Conservation (phyloP, 1,140 invertebrate genomes). For the Atta cephalotes region DNA sequence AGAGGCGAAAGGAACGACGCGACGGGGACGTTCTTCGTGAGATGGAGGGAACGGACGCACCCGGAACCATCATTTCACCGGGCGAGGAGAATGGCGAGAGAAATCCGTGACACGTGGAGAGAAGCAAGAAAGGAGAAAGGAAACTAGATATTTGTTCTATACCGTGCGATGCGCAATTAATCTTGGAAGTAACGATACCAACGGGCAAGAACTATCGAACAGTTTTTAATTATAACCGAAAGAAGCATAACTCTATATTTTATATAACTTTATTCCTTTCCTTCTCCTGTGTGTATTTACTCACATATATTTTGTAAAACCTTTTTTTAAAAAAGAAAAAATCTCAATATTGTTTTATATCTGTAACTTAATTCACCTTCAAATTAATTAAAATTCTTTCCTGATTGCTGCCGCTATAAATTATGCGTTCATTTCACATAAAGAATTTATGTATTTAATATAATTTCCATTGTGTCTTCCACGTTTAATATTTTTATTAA, state of each 20-base stretch:
- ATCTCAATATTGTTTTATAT: background rate
- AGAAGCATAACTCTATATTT: background rate
- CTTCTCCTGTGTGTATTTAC: background rate
- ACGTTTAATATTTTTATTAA: background rate
- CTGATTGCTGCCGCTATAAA: background rate
- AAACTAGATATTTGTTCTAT: slow-evolving; percentile 58
- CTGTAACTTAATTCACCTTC: background rate
- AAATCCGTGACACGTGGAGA: slow-evolving; percentile 67
- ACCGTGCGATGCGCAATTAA: slow-evolving; percentile 42
- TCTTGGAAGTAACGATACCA: slow-evolving; percentile 6
- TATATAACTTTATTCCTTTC: background rate
- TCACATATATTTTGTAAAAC: background rate
- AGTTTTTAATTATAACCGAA: slow-evolving; percentile 25
- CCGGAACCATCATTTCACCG: slow-evolving; percentile 75
- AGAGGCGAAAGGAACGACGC: slow-evolving; percentile 60
- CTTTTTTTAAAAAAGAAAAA: background rate
- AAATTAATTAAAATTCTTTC: background rate
- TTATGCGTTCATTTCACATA: background rate
- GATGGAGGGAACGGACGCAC: slow-evolving; percentile 58
- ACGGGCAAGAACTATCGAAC: background rate
- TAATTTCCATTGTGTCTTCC: background rate
- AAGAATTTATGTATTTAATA: background rate
- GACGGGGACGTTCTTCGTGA: slow-evolving; percentile 11
- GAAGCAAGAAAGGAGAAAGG: slow-evolving; percentile 67
- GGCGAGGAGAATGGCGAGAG: slow-evolving; percentile 67